Percentiles rank a stretch among this genome's conserved stretches.
Evolutionary conservation across 2,888 invertebrate genomes (phyloP).

Genomic region (Chymomyza amoena): DNA sequence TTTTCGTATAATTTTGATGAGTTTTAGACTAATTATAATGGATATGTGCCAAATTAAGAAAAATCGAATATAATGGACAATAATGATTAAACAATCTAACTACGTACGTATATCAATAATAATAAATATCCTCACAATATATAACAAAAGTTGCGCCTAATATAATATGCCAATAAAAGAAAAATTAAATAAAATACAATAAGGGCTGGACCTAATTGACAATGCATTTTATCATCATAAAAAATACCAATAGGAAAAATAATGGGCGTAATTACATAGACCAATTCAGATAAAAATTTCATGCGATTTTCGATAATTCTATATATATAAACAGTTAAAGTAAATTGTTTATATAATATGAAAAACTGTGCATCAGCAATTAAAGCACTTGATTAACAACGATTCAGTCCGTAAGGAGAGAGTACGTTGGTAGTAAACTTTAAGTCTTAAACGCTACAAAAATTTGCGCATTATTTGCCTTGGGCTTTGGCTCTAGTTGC

Average conservation of each 20-base stretch:
- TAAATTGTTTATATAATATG: slow-evolving; percentile 60
- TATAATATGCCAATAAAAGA: slow-evolving; percentile 35
- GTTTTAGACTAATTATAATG: background rate
- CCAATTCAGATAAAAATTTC: slow-evolving; percentile 3
- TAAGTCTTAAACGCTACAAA: slow-evolving; percentile 59
- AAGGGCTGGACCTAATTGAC: background rate
- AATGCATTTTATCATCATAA: background rate
- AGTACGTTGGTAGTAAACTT: slow-evolving; percentile 57
- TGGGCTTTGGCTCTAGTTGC: slow-evolving; percentile 15
- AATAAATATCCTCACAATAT: slow-evolving; percentile 45
- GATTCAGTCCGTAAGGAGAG: background rate
- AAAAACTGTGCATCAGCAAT: slow-evolving; percentile 52
- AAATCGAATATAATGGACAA: background rate
- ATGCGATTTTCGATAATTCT: slow-evolving; percentile 44
- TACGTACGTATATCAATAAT: slow-evolving; percentile 53
- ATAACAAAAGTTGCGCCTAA: slow-evolving; percentile 47
- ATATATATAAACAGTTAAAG: slow-evolving; percentile 66
- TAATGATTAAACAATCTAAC: slow-evolving; percentile 38
- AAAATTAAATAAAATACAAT: slow-evolving; percentile 1
- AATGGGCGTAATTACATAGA: slow-evolving; percentile 18
- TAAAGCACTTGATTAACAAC: slow-evolving; percentile 57
- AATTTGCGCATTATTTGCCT: slow-evolving; percentile 53
- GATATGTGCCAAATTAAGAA: background rate
- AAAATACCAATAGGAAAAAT: background rate
- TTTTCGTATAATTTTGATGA: background rate